Percentiles rank a stretch among this genome's conserved stretches.
phyloP scores from a whole-genome alignment of 2,797 vertebrate species.

The Crypturellus tataupa region DNA sequence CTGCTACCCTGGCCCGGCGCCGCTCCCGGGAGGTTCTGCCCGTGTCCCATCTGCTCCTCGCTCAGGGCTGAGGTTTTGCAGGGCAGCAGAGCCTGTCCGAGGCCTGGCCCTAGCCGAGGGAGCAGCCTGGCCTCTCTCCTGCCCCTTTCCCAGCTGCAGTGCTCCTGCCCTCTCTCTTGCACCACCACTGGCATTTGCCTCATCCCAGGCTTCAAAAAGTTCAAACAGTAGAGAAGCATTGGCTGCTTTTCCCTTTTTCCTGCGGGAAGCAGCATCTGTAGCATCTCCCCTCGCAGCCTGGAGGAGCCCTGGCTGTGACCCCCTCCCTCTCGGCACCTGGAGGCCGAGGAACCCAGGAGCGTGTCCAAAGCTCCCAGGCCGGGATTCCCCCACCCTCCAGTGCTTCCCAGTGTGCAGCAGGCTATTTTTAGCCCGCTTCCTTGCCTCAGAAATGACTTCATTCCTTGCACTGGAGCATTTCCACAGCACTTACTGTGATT shows the following conservation, averaged over 20 bases:
- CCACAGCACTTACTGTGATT: constrained; percentile 22
- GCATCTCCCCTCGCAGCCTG: rapidly evolving
- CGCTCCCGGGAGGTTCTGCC: too few species aligned
- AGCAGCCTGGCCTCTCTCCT: background rate
- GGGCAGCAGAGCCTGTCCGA: background rate
- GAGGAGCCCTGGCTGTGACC: rapidly evolving
- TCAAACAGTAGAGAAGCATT: background rate
- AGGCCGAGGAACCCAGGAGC: background rate
- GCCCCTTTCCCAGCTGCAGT: background rate
- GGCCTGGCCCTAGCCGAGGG: background rate
- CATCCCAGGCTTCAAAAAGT: background rate
- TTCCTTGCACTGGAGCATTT: constrained; percentile 47
- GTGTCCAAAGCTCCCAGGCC: constrained; percentile 9
- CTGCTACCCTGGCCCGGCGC: background rate
- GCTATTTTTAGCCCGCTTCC: constrained; percentile 46
- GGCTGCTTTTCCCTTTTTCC: background rate
- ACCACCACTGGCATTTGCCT: background rate
- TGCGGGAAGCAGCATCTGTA: rapidly evolving
- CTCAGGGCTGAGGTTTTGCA: background rate
- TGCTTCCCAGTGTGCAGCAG: constrained; percentile 7
- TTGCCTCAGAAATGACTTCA: constrained; percentile 45
- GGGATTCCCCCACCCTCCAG: constrained; percentile 24
- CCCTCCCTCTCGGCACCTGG: background rate
- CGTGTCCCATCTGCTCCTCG: background rate
- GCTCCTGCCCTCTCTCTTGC: background rate